Evolutionary conservation across 2,797 vertebrate genomes (phyloP).

Genomic region (Lacerta viridis): DNA sequence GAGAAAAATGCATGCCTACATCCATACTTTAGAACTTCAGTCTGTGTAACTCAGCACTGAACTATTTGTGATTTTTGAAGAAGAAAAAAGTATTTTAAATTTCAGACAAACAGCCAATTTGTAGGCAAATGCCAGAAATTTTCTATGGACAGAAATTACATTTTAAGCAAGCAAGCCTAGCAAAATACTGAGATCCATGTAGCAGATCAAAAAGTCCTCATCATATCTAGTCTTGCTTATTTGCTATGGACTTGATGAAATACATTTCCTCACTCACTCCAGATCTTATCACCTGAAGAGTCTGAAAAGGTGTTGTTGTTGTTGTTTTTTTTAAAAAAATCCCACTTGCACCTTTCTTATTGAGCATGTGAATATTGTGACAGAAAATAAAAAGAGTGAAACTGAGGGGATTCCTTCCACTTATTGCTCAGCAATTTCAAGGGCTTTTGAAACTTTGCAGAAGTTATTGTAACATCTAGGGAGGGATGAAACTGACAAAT

Average conservation of each 20-base stretch:
- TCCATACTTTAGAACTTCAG: background rate
- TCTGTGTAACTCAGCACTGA: background rate
- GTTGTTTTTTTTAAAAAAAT: no score
- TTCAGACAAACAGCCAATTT: slow-evolving; percentile 11
- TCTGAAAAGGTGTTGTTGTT: background rate
- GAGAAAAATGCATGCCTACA: background rate
- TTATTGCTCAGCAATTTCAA: background rate
- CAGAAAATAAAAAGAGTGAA: no score
- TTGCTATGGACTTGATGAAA: background rate
- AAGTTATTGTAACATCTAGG: background rate
- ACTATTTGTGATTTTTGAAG: background rate
- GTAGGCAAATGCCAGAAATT: background rate
- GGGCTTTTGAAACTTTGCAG: background rate
- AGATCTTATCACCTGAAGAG: background rate
- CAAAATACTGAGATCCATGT: background rate
- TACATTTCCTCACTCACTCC: background rate
- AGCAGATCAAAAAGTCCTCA: background rate
- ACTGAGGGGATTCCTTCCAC: background rate
- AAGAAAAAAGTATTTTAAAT: background rate
- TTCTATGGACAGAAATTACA: background rate
- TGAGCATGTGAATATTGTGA: background rate
- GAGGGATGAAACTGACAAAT: no score
- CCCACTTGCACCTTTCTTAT: background rate
- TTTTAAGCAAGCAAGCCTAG: background rate
- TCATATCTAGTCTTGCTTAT: background rate